phyloP scores from a whole-genome alignment of 2,888 invertebrate genomes.

The Tanytarsus gracilentus region DNA sequence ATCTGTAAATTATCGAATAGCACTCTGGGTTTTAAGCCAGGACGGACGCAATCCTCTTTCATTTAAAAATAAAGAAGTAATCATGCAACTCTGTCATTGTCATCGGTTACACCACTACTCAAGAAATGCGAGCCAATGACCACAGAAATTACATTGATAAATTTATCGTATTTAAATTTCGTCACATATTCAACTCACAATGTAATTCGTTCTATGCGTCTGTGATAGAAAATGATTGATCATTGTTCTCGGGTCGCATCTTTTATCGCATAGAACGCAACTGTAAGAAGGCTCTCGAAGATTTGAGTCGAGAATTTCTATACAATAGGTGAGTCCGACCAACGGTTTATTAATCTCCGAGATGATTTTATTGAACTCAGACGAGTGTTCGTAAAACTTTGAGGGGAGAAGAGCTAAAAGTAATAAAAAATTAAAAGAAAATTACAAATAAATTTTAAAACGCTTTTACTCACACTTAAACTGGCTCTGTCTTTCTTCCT shows the following conservation, averaged over 20 bases:
- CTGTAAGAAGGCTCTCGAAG: constrained; percentile 63
- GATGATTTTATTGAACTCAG: neutral
- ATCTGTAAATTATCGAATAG: neutral
- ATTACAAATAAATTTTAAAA: neutral
- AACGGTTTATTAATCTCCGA: constrained; percentile 37
- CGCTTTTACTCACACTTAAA: neutral
- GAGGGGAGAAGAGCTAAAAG: too few species aligned
- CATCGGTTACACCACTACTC: too few species aligned
- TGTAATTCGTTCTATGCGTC: constrained; percentile 65
- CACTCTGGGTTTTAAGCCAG: neutral
- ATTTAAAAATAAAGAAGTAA: too few species aligned
- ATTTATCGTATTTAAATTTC: too few species aligned
- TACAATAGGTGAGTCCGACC: constrained; percentile 67
- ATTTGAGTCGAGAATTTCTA: constrained; percentile 58
- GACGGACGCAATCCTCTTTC: neutral
- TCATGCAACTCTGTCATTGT: too few species aligned
- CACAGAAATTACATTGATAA: too few species aligned
- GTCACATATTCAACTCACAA: too few species aligned
- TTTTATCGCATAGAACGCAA: constrained; percentile 70
- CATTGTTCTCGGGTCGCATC: constrained; percentile 69
- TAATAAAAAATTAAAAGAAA: too few species aligned
- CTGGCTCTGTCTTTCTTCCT: neutral
- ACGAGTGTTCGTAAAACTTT: neutral
- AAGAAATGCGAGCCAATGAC: too few species aligned
- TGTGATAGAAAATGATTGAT: constrained; percentile 69